phyloP scores from a whole-genome alignment of 2,888 invertebrate species.

The Lasioglossum villosulum region DNA sequence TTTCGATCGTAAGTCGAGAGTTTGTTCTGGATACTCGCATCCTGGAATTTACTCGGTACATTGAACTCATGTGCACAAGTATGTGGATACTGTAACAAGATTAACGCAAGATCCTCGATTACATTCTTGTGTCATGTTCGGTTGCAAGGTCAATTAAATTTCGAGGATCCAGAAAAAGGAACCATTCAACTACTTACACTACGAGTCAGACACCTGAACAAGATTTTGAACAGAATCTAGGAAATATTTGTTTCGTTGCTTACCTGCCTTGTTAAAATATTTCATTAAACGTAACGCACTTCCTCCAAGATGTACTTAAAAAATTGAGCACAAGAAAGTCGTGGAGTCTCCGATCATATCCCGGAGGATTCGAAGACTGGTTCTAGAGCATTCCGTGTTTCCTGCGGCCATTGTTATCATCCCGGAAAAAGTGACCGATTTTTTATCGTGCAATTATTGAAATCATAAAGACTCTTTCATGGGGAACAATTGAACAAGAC shows the following conservation, averaged over 20 bases:
- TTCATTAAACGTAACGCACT: not conserved
- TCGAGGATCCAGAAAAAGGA: not conserved
- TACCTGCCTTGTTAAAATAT: not conserved
- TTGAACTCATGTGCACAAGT: not conserved
- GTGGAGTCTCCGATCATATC: not conserved
- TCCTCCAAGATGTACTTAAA: not conserved
- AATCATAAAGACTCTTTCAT: not conserved
- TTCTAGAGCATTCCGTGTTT: no score
- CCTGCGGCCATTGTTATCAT: no score
- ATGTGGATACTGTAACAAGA: not conserved
- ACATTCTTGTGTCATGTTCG: not conserved
- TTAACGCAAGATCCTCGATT: not conserved
- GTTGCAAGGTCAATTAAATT: not conserved
- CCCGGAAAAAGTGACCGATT: not conserved
- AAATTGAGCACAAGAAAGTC: not conserved
- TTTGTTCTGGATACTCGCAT: not conserved
- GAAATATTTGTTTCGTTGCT: not conserved
- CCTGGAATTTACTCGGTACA: not conserved
- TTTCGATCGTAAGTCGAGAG: not conserved
- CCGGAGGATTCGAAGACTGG: no score
- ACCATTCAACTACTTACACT: not conserved
- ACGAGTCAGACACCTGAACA: no score
- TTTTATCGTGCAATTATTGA: not conserved
- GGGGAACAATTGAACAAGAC: not conserved
- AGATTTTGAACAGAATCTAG: not conserved